These are phyloP conservation scores for Syrphus vitripennis DNA, from an alignment of 2,888 invertebrate species.

Conservation along the genomic window DNA sequence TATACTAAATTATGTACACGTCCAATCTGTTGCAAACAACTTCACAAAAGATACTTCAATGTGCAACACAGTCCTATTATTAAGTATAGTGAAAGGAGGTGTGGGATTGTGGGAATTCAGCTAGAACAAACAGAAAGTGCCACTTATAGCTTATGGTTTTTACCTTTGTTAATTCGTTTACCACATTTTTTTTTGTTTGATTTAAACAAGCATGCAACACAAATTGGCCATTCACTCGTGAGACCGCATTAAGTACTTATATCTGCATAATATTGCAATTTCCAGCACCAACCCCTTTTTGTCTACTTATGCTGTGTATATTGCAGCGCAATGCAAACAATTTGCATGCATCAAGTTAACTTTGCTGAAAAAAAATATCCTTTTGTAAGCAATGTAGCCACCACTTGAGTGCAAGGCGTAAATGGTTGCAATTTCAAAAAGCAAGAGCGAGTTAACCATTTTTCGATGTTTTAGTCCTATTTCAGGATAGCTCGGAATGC, in stretches of 20 bases:
- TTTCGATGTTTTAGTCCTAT: background rate
- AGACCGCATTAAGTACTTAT: slow-evolving; percentile 45
- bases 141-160: slow-evolving; percentile 39
- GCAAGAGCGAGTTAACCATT: background rate
- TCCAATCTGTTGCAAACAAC: slow-evolving; percentile 39
- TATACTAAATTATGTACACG: background rate
- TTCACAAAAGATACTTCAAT: slow-evolving; percentile 34
- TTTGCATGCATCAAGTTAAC: slow-evolving; percentile 33
- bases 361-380: background rate
- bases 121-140: slow-evolving; percentile 26
- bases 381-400: background rate
- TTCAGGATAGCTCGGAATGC: background rate
- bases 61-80: background rate
- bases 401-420: slow-evolving; percentile 30
- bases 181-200: slow-evolving; percentile 8
- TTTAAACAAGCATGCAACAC: slow-evolving; percentile 18
- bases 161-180: slow-evolving; percentile 47
- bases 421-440: background rate
- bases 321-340: slow-evolving; percentile 32
- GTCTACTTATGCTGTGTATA: background rate
- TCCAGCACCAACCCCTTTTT: background rate
- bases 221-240: slow-evolving; percentile 30
- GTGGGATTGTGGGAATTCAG: background rate
- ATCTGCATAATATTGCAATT: slow-evolving; percentile 20
- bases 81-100: background rate